A percentile compares a stretch with the other conserved stretches of the same genome.
These are phyloP conservation scores for Liasis olivaceus DNA, from an alignment of 2,797 vertebrate genomes.

Conservation along the genomic window DNA sequence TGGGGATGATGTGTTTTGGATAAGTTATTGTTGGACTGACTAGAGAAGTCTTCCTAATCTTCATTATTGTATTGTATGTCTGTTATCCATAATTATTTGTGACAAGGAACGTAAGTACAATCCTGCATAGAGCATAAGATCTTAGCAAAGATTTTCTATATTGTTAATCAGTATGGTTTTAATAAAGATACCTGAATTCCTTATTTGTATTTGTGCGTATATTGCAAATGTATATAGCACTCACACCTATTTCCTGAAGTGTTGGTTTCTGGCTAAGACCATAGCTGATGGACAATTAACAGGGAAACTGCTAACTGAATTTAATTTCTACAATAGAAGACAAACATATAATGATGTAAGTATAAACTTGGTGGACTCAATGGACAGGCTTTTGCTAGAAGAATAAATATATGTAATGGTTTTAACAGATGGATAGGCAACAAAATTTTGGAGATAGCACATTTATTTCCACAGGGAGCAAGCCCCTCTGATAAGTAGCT, in stretches of 20 bases:
- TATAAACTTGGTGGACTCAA: not conserved
- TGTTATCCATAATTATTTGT: not conserved
- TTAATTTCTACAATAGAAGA: not conserved
- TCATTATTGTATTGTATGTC: not conserved
- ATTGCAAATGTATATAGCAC: not conserved
- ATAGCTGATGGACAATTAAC: not conserved
- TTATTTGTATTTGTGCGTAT: not conserved
- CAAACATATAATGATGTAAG: not conserved
- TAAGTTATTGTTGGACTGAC: not conserved
- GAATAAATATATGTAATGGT: not conserved
- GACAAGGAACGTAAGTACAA: not conserved
- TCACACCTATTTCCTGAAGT: not conserved
- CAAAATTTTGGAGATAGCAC: not conserved
- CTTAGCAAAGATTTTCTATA: not conserved
- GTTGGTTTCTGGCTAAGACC: not conserved
- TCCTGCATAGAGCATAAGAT: not conserved
- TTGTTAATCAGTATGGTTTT: not conserved
- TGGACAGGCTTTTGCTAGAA: not conserved
- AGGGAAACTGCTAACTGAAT: not conserved
- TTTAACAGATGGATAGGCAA: not conserved
- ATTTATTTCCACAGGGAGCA: not conserved
- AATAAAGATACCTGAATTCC: not conserved
- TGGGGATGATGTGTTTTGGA: not conserved
- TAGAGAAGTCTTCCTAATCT: not conserved
- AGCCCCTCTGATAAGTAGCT: not conserved